These are phyloP conservation scores for Linyphia triangularis DNA, from an alignment of 2,888 invertebrate species.

Conservation along the genomic window DNA sequence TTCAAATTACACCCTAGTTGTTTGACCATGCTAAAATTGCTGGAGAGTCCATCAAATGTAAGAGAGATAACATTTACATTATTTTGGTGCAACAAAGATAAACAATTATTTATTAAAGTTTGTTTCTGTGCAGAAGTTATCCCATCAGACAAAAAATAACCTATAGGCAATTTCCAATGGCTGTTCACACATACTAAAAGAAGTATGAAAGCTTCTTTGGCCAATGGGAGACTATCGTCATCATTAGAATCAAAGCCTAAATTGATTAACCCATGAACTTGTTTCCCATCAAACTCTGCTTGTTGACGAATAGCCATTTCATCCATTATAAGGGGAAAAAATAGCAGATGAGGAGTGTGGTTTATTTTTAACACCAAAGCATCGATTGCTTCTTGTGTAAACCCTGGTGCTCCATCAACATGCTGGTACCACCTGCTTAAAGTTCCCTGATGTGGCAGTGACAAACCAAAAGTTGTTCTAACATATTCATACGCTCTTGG, in stretches of 20 bases:
- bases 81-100: not conserved
- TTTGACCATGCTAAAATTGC: not conserved
- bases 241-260: not conserved
- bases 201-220: not conserved
- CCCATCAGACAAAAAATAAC: not conserved
- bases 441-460: not conserved
- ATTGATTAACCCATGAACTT: not conserved
- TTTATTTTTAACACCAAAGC: not conserved
- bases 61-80: not conserved
- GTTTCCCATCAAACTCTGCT: slow-evolving; percentile 4
- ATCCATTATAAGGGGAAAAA: slow-evolving; percentile 21
- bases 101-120: not conserved
- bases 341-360: not conserved
- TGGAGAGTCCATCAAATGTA: not conserved
- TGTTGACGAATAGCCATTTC: slow-evolving; percentile 22
- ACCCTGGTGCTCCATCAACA: slow-evolving; percentile 14
- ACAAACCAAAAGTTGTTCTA: not conserved
- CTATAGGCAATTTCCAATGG: not conserved
- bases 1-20: not conserved
- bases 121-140: not conserved
- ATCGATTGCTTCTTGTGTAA: not conserved
- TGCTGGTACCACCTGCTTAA: slow-evolving; percentile 14
- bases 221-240: slow-evolving; percentile 1
- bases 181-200: not conserved
- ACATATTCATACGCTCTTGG: slow-evolving; percentile 38